Evolutionary conservation across 2,888 invertebrate species (phyloP).

Genomic region (Cataglyphis livida): DNA sequence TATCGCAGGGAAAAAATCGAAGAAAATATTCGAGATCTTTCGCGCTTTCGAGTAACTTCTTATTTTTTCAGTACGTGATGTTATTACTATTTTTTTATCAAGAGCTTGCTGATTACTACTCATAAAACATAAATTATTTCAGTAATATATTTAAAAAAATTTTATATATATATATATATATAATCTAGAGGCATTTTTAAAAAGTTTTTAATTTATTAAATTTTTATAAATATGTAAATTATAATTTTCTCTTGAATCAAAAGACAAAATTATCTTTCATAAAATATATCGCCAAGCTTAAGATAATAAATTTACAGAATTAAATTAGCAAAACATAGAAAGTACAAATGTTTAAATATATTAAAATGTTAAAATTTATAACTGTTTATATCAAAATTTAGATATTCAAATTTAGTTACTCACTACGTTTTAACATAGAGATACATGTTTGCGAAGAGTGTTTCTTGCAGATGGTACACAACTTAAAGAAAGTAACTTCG

Average conservation of each 20-base stretch:
- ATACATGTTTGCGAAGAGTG: conserved; percentile 59
- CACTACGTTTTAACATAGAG: conserved; percentile 37
- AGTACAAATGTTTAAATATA: not conserved
- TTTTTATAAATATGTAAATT: too few relatives aligned
- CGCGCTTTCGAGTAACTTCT: not conserved
- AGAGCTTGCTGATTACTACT: not conserved
- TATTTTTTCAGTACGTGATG: not conserved
- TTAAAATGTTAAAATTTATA: not conserved
- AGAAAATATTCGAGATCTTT: not conserved
- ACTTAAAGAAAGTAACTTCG: conserved; percentile 62
- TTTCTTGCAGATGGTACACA: conserved; percentile 64
- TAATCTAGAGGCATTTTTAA: not conserved
- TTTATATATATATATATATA: not conserved
- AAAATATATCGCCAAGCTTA: not conserved
- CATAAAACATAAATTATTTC: not conserved
- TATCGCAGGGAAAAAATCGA: not conserved
- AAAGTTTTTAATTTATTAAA: not conserved
- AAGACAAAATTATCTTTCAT: not conserved
- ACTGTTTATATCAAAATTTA: not conserved
- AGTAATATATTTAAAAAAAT: not conserved
- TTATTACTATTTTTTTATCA: not conserved
- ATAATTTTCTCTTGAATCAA: too few relatives aligned
- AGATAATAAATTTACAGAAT: not conserved
- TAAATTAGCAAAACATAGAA: not conserved
- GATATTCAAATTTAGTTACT: not conserved